Percentiles rank a stretch among this genome's conserved stretches.
phyloP scores from a whole-genome alignment of 2,888 invertebrate species.

The Junonia oenone region DNA sequence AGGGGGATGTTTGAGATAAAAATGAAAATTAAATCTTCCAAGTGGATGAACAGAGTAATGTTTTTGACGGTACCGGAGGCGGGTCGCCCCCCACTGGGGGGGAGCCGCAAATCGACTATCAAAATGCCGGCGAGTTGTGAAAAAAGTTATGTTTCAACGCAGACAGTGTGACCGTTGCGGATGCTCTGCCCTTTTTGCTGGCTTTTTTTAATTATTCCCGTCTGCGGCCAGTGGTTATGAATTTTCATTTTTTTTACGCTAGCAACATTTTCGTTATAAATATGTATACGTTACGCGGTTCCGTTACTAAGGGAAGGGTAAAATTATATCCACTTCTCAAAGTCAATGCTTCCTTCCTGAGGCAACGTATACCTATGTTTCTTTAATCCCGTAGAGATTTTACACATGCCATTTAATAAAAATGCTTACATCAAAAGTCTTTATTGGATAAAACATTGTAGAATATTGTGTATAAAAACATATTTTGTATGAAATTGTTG shows the following conservation, averaged over 20 bases:
- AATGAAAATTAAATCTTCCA: conserved; percentile 81
- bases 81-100: conserved; percentile 42
- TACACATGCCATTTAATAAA: too few species aligned
- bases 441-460: too few species aligned
- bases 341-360: too few species aligned
- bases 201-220: conserved; percentile 46
- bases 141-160: conserved; percentile 63
- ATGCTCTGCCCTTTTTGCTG: conserved; percentile 45
- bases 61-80: conserved; percentile 75
- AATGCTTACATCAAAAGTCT: too few species aligned
- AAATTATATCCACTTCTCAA: too few species aligned
- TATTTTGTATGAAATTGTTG: too few species aligned
- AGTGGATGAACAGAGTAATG: conserved; percentile 77
- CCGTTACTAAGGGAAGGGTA: too few species aligned
- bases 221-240: conserved; percentile 33
- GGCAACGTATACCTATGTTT: too few species aligned
- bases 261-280: background rate
- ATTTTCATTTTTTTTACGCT: conserved; percentile 15
- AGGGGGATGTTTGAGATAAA: conserved; percentile 80
- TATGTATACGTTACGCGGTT: background rate
- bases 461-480: too few species aligned
- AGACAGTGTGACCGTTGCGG: conserved; percentile 59
- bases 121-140: conserved; percentile 60
- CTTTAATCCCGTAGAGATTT: too few species aligned
- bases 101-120: conserved; percentile 75